Evolutionary conservation across 2,113 vertebrate genomes (phyloP), one percentile per base, ranked within the genome.

Genomic region (Pelvicachromis taeniatus): DNA sequence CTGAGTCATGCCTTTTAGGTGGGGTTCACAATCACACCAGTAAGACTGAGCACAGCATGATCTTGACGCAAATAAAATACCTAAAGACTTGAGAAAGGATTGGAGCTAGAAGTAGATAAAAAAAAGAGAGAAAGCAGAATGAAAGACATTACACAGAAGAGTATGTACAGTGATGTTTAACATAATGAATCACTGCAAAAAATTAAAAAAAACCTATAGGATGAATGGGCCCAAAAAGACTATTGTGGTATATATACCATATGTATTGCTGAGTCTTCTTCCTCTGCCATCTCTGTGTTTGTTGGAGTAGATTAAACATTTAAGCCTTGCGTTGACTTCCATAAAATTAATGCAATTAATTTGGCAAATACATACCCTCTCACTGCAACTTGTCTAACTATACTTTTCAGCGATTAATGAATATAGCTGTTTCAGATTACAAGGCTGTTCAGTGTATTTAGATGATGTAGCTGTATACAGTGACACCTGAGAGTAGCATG

Each of bases 61-160:
- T 81, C 83, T 85, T 42, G 7, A 9, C 65, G 63, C 63, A 75
- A 89, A 87, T 63, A 84, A 88, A 90, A 87, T 80, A 78, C 53
- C 42, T 45, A 7, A 53, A 86, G 61, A 81, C 87, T 90, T 89
- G 89, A 88, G 90, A 90, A 86, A 1, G 52, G 55, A 88, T 5
- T 63, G 78, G 68, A 53, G 35, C 21, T 65, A 78, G 78, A 73
- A 77, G 80, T 19, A 65, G 42, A 65, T 12, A 31, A 29, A 48
- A 7, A n/a, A 19, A 52, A 45, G 12, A 50, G 8, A 77, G 21
- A 52, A 63, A 35, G 68, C 13, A 54, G 29, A 77, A 78, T 77
- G 16, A 80, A 78, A 58, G 68, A 73, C 50, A 55, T 26, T 4
- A 80, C 23, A 48, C 16, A 45, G 31, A 38, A 35, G 48, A 26